Percentiles rank a stretch among this genome's conserved stretches.
Evolutionary conservation across 2,797 vertebrate genomes (phyloP).

Genomic region (Rhabdomys pumilio): DNA sequence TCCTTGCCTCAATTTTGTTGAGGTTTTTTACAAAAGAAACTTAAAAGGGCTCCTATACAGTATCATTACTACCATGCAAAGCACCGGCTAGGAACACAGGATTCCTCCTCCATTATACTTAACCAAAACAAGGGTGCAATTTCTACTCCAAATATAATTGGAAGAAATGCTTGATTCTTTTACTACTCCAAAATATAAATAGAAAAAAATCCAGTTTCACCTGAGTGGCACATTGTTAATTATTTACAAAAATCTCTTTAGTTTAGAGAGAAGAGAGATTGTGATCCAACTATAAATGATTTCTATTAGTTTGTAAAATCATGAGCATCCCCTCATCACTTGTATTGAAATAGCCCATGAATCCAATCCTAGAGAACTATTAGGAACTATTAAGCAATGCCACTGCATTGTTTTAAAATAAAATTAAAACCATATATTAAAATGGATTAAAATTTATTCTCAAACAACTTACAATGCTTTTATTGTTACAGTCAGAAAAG

Average conservation of each 20-base stretch:
- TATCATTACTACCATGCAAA: neutral
- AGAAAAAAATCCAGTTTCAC: conserved; percentile 39
- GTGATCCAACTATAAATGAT: conserved; percentile 1
- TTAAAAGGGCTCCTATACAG: neutral
- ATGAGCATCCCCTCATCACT: neutral
- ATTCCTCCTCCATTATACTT: neutral
- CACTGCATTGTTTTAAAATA: conserved; percentile 41
- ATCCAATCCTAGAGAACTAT: conserved; percentile 28
- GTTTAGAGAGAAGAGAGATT: neutral
- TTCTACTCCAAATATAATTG: neutral
- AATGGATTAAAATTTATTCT: conserved; percentile 61
- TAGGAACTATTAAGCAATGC: neutral
- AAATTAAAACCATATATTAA: conserved; percentile 61
- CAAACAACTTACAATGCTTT: conserved; percentile 58
- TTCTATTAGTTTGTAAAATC: conserved; percentile 42
- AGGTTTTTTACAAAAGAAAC: conserved; percentile 10
- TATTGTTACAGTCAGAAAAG: conserved; percentile 41
- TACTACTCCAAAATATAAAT: conserved; percentile 28
- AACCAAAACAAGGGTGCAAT: neutral
- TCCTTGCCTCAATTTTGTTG: neutral
- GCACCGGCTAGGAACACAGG: neutral
- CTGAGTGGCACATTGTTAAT: conserved; percentile 24
- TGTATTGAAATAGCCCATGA: neutral
- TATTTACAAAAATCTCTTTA: conserved; percentile 60
- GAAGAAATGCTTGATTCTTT: neutral